Evolutionary conservation across 2,888 invertebrate species (phyloP).

Genomic region (Lathronympha strigana): DNA sequence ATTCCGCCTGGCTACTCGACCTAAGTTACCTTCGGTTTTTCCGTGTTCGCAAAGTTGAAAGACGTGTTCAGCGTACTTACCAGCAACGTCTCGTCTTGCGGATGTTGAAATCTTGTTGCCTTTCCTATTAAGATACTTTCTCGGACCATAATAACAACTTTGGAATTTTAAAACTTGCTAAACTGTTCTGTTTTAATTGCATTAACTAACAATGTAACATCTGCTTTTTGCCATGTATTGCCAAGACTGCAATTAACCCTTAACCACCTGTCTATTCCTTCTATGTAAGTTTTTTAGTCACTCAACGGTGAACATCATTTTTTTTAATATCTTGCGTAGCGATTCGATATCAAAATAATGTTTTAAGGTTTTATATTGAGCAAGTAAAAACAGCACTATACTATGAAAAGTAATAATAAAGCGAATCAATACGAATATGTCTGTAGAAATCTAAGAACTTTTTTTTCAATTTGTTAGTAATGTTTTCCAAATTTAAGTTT

Average conservation of each 20-base stretch:
- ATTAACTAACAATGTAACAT: slow-evolving; percentile 10
- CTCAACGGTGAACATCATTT: slow-evolving; percentile 11
- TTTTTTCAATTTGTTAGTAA: neutral
- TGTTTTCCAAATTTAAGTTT: slow-evolving; percentile 15
- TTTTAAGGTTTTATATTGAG: slow-evolving; percentile 30
- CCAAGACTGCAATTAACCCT: slow-evolving; percentile 22
- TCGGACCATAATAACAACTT: slow-evolving; percentile 29
- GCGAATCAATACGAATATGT: too few relatives aligned
- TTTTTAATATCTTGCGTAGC: slow-evolving; percentile 15
- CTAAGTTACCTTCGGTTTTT: slow-evolving; percentile 44
- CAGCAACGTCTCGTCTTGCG: slow-evolving; percentile 34
- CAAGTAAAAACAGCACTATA: slow-evolving; percentile 15
- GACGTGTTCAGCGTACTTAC: slow-evolving; percentile 46
- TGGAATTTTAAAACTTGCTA: slow-evolving; percentile 5
- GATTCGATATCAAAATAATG: slow-evolving; percentile 14
- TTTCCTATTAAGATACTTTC: slow-evolving; percentile 33
- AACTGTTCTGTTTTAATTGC: neutral
- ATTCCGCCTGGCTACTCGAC: slow-evolving; percentile 36
- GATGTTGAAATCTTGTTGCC: slow-evolving; percentile 33
- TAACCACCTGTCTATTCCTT: slow-evolving; percentile 25
- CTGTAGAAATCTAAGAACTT: too few relatives aligned
- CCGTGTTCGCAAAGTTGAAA: slow-evolving; percentile 46
- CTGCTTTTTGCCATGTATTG: slow-evolving; percentile 8
- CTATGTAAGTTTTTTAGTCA: slow-evolving; percentile 17
- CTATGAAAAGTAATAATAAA: too few relatives aligned